Evolutionary conservation across 2,113 vertebrate genomes (phyloP).

Genomic region (zebrafish (Danio rerio)): GRCz12tu NC_133181.1:50528001-50528500

Average conservation of each 20-base stretch:
- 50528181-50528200: background rate
- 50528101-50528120: too few species aligned
- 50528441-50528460: background rate
- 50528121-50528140: too few species aligned
- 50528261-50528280: slow-evolving; percentile 18
- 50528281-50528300: slow-evolving; percentile 5
- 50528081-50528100: too few species aligned
- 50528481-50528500: slow-evolving; percentile 25
- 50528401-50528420: background rate
- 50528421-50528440: background rate
- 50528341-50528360: slow-evolving; percentile 4
- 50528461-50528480: slow-evolving; percentile 1
- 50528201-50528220: background rate
- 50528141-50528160: too few species aligned
- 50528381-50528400: background rate
- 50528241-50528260: slow-evolving; percentile 9
- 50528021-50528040: too few species aligned
- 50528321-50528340: background rate
- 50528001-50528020: too few species aligned
- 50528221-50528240: background rate
- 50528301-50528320: background rate
- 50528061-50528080: too few species aligned
- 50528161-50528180: too few species aligned
- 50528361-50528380: background rate
- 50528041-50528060: too few species aligned